Evolutionary conservation across 2,888 invertebrate species (phyloP).

Genomic region (Fragum sueziense): DNA sequence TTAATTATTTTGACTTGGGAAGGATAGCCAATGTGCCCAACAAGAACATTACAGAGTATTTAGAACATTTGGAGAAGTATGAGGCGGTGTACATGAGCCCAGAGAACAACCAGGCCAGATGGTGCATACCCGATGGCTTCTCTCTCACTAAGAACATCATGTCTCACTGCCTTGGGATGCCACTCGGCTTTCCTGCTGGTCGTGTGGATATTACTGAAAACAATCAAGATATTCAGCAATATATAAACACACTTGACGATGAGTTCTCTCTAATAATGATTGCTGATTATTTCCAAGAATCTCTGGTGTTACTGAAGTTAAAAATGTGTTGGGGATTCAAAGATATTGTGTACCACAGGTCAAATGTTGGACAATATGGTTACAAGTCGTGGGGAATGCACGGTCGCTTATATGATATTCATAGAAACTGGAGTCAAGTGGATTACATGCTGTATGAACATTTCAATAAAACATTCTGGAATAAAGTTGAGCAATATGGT

Average conservation of each 20-base stretch:
- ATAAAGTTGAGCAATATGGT: constrained; percentile 65
- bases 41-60: constrained; percentile 69
- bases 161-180: constrained; percentile 79
- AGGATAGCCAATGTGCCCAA: constrained; percentile 65
- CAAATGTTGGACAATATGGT: constrained; percentile 64
- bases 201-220: constrained; percentile 63
- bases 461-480: constrained; percentile 78
- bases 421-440: constrained; percentile 73
- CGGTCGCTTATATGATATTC: constrained; percentile 60
- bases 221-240: constrained; percentile 57
- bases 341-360: constrained; percentile 77
- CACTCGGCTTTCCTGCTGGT: constrained; percentile 75
- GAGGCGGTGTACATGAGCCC: constrained; percentile 71
- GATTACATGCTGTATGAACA: constrained; percentile 78
- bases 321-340: constrained; percentile 79
- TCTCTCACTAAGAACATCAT: constrained; percentile 77
- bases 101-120: constrained; percentile 54
- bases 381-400: constrained; percentile 43
- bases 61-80: constrained; percentile 72
- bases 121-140: constrained; percentile 78
- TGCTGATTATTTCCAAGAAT: constrained; percentile 80
- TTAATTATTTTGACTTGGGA: constrained; percentile 76
- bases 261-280: constrained; percentile 78
- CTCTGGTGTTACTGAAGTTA: constrained; percentile 77
- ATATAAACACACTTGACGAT: constrained; percentile 69